These are phyloP conservation scores for Dyspetes luteomarginatus DNA, from an alignment of 2,888 invertebrate species.

Conservation along the genomic window DNA sequence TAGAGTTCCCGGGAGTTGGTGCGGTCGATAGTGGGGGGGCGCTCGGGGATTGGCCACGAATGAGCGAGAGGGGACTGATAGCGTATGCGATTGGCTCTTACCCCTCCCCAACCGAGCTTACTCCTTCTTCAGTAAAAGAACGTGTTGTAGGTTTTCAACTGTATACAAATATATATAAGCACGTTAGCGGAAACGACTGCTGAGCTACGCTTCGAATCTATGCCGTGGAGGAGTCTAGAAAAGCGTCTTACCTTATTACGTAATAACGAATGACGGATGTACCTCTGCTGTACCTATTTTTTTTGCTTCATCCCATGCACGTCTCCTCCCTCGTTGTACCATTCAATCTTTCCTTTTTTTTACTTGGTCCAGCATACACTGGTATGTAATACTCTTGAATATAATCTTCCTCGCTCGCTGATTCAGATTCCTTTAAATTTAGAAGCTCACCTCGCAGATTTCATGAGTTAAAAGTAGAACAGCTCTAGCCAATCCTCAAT, in stretches of 20 bases:
- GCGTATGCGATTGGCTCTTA: too few relatives aligned
- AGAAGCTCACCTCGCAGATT: not conserved
- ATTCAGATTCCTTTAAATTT: not conserved
- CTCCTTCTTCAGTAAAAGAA: too few relatives aligned
- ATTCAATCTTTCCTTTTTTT: not conserved
- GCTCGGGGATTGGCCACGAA: too few relatives aligned
- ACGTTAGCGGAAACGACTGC: not conserved
- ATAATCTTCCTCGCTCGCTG: not conserved
- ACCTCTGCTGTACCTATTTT: not conserved
- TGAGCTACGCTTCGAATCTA: not conserved
- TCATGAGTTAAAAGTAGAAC: too few relatives aligned
- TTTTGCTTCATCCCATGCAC: not conserved
- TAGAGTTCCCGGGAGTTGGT: too few relatives aligned
- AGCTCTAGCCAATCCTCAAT: too few relatives aligned
- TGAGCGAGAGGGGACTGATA: too few relatives aligned
- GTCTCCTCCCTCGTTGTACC: not conserved
- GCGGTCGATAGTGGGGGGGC: too few relatives aligned
- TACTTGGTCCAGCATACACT: not conserved
- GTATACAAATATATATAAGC: not conserved
- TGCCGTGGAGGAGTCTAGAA: not conserved
- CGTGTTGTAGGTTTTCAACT: not conserved
- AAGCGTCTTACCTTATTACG: not conserved
- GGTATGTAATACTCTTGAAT: not conserved
- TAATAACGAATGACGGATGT: not conserved
- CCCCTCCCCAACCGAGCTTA: too few relatives aligned